A percentile compares a stretch with the other conserved stretches of the same genome.
Conservation (phyloP, 2,888 invertebrate species). For the Creontiades dilutus region DNA sequence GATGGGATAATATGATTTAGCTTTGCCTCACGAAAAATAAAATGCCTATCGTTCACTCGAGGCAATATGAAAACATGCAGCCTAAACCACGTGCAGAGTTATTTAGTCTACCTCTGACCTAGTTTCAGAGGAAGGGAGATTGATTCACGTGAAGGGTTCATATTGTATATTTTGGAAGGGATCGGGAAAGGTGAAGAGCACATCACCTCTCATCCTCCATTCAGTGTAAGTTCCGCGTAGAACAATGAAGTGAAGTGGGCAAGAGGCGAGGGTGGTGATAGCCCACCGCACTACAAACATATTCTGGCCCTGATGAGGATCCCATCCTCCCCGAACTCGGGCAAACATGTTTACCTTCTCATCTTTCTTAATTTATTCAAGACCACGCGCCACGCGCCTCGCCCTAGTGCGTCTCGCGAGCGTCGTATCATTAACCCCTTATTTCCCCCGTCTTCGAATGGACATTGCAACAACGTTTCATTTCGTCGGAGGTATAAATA, state of each 20-base stretch:
- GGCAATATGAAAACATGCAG: conserved; percentile 37
- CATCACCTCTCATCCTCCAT: not conserved
- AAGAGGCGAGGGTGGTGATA: conserved; percentile 45
- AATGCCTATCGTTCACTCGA: not conserved
- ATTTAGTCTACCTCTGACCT: conserved; percentile 57
- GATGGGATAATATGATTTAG: not conserved
- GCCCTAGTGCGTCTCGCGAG: not conserved
- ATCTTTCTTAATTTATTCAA: conserved; percentile 71
- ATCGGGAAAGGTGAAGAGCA: conserved; percentile 20
- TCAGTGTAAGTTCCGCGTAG: not conserved
- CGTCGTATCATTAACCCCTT: conserved; percentile 50
- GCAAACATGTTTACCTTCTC: conserved; percentile 69
- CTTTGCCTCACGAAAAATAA: not conserved
- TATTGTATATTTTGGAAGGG: conserved; percentile 57
- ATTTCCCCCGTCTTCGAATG: conserved; percentile 14
- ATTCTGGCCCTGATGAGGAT: conserved; percentile 64
- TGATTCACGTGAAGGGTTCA: conserved; percentile 64
- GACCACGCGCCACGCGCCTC: conserved; percentile 60
- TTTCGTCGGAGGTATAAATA: conserved; percentile 7
- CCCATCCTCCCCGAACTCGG: conserved; percentile 35
- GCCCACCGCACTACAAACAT: conserved; percentile 66
- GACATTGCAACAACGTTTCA: conserved; percentile 11
- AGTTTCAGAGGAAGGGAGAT: conserved; percentile 41
- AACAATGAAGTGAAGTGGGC: conserved; percentile 63
- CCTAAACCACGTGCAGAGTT: conserved; percentile 47